These are phyloP conservation scores for Ceratoteleas bidentatus DNA, from an alignment of 1,140 invertebrate genomes.

Conservation along the genomic window DNA sequence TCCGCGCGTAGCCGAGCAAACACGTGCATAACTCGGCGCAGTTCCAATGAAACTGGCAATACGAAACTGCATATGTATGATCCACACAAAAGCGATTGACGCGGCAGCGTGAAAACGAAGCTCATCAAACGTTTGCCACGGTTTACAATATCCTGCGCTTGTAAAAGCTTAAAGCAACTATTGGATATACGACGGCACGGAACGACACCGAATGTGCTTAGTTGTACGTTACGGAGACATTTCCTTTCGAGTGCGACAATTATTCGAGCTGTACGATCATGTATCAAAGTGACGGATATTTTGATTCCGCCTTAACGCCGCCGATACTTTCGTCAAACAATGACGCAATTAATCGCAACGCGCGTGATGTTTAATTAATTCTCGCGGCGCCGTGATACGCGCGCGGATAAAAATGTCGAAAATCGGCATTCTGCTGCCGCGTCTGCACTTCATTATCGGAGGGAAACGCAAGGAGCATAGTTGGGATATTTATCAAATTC, in stretches of 20 bases:
- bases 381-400: too few species aligned
- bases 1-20: conserved; percentile 12
- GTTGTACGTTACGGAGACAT: conserved; percentile 25
- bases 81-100: conserved; percentile 44
- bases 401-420: too few species aligned
- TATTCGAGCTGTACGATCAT: conserved; percentile 33
- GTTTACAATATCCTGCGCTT: conserved; percentile 55
- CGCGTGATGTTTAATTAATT: background rate
- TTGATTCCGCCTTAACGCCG: conserved; percentile 16
- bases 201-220: conserved; percentile 15
- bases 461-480: conserved; percentile 20
- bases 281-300: conserved; percentile 16
- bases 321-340: background rate
- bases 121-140: conserved; percentile 46
- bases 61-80: conserved; percentile 24
- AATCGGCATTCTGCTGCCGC: too few species aligned
- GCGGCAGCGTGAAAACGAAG: conserved; percentile 40
- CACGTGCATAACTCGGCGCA: conserved; percentile 13
- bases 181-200: conserved; percentile 21
- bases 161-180: conserved; percentile 44
- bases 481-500: conserved; percentile 35
- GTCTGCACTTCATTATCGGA: conserved; percentile 10
- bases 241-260: conserved; percentile 33
- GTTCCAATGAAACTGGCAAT: too few species aligned
- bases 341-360: too few species aligned